These are phyloP conservation scores for Ardeotis arabs DNA, from an alignment of 2,113 vertebrate species.

Conservation along the genomic window DNA sequence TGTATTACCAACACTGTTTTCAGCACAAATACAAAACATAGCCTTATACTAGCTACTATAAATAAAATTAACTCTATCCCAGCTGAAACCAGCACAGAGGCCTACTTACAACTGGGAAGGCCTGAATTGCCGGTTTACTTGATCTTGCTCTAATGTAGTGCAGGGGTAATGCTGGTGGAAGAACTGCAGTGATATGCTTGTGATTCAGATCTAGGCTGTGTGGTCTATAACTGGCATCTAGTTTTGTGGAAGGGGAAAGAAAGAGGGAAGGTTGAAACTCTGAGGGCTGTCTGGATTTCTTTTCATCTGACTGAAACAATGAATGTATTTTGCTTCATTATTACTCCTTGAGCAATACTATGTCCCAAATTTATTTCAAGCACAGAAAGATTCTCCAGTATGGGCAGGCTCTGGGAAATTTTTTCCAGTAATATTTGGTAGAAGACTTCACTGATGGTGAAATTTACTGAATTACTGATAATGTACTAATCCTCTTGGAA, in stretches of 20 bases:
- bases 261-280: not conserved
- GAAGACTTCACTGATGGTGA: not conserved
- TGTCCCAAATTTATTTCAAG: not conserved
- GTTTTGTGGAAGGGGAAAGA: not conserved
- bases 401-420: not conserved
- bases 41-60: too few relatives aligned
- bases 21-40: too few relatives aligned
- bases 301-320: not conserved
- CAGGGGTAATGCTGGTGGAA: not conserved
- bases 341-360: not conserved
- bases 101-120: not conserved
- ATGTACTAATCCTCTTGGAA: not conserved
- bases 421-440: not conserved
- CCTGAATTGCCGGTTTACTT: not conserved
- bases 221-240: not conserved
- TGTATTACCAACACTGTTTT: too few relatives aligned
- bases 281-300: not conserved
- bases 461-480: not conserved
- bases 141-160: not conserved
- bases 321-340: not conserved
- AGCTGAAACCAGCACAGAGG: not conserved
- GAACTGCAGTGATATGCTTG: not conserved
- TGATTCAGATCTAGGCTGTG: not conserved
- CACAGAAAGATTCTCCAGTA: not conserved
- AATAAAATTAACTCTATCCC: too few relatives aligned